These are phyloP conservation scores for Anoplopoma fimbria DNA, from an alignment of 2,113 vertebrate species.

Conservation along the genomic window DNA sequence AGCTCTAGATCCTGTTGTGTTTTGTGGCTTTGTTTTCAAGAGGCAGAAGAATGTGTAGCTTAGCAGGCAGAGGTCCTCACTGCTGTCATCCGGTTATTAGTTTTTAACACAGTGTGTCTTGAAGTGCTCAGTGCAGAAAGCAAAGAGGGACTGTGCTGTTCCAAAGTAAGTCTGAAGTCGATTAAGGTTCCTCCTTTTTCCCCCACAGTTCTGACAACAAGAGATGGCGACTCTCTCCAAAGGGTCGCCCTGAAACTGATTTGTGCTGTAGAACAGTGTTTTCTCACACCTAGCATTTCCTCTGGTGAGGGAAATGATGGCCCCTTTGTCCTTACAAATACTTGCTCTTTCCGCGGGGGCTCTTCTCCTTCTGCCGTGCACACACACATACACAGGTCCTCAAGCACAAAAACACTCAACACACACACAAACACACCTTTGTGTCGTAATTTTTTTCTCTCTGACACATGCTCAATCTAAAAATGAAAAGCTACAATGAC, in stretches of 20 bases:
- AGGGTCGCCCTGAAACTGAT: constrained; percentile 56
- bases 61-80: constrained; percentile 30
- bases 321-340: constrained; percentile 49
- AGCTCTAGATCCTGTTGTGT: constrained; percentile 6
- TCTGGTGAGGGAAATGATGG: too few species aligned
- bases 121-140: constrained; percentile 48
- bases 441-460: constrained; percentile 6
- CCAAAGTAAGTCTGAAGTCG: constrained; percentile 57
- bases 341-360: background rate
- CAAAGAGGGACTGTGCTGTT: constrained; percentile 35
- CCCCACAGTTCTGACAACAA: constrained; percentile 47
- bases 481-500: constrained; percentile 27
- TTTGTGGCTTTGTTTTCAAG: constrained; percentile 25
- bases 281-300: constrained; percentile 47
- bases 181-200: constrained; percentile 63
- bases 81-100: constrained; percentile 63
- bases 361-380: background rate
- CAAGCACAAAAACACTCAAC: too few species aligned
- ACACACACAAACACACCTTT: constrained; percentile 1
- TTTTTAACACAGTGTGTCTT: constrained; percentile 43
- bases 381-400: background rate
- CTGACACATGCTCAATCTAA: constrained; percentile 49
- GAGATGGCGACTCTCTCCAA: constrained; percentile 46
- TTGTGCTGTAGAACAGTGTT: constrained; percentile 54
- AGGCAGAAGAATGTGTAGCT: constrained; percentile 22